Base-by-base conservation (phyloP, 2,113 vertebrate species). In the Oenanthe oenanthe region DNA sequence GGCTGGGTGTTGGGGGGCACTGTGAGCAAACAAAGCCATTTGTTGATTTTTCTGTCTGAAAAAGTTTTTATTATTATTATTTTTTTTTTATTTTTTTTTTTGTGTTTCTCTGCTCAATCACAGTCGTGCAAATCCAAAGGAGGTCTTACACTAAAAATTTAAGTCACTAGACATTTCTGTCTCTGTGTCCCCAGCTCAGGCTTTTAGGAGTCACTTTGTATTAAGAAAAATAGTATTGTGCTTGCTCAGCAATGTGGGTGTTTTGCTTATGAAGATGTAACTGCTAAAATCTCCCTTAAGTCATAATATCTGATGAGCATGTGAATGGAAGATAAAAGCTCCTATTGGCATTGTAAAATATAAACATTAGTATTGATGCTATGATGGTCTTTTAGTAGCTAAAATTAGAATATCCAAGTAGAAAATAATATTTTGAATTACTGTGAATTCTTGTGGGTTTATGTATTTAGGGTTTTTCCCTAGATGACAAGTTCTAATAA, bases 401-500 rank as follows among this genome's bases (percentile, higher is more conserved):
- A 88, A 92, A 89, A 93, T 77, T 63, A 89, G 47, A 58, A 89
- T 75, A 42, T 92, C 3, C 32, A 45, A 43, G 71, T 83, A 67
- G 75, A 88, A 93, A 91, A 91, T 68, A 2, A 4, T 89, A 68
- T 93, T 96, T 92, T 80, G 75, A 88, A 89, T 93, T 85, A 65
- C 90, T 86, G 65, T 89, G 91, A 38, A 72, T 87, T 88, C 72
- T 85, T 6, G 2, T 71, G 65, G 45, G 13, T 95, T 96, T 96
- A 72, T 84, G 78, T 85, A 92, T 94, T 96, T 89, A 78, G 56
- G 83, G 67, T 67, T 96, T 96, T 92, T 87, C 65, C 77, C 45
- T 61, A 68, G 65, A 91, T 2, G 43, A 82, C 51, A 79, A 9
- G 38, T 91, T 32, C 81, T 93, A 93, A 88, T 93, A 97, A 91